Evolutionary conservation across 2,888 invertebrate species (phyloP).

Genomic region (Rhagonycha fulva): DNA sequence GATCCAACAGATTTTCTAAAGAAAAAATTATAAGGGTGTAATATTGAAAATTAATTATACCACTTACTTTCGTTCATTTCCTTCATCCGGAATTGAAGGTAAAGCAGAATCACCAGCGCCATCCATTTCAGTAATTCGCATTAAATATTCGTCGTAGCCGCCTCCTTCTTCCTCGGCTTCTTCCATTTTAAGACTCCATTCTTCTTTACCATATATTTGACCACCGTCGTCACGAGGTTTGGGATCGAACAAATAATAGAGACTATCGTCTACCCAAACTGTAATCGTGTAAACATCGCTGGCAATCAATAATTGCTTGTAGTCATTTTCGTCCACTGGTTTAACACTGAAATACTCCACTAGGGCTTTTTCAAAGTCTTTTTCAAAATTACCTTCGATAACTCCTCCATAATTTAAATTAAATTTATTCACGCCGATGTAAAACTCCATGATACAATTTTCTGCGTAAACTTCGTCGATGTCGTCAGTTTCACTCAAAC

Average conservation of each 20-base stretch:
- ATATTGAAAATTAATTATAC: not conserved
- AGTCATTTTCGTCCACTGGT: constrained; percentile 20
- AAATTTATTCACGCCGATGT: constrained; percentile 49
- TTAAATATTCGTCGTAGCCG: not conserved
- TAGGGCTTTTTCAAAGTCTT: constrained; percentile 13
- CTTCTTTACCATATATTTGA: constrained; percentile 47
- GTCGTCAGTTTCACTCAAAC: constrained; percentile 36
- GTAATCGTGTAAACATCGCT: constrained; percentile 44
- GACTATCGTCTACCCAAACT: constrained; percentile 47
- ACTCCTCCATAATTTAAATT: constrained; percentile 2
- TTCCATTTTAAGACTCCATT: constrained; percentile 42
- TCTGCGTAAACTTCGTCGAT: constrained; percentile 41
- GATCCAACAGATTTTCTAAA: constrained; percentile 8
- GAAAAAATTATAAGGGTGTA: not conserved
- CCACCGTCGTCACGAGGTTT: constrained; percentile 47
- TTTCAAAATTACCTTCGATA: constrained; percentile 26
- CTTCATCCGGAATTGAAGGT: not conserved
- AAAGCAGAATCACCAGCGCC: not conserved
- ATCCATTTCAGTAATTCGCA: constrained; percentile 3
- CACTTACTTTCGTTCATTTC: not conserved
- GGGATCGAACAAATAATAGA: constrained; percentile 50
- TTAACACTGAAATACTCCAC: constrained; percentile 24
- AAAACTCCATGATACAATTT: constrained; percentile 46
- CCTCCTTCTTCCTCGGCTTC: constrained; percentile 3
- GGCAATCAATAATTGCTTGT: constrained; percentile 40